A percentile compares a stretch with the other conserved stretches of the same genome.
These are phyloP conservation scores for Idaea biselata DNA, from an alignment of 2,888 invertebrate species.

Conservation along the genomic window DNA sequence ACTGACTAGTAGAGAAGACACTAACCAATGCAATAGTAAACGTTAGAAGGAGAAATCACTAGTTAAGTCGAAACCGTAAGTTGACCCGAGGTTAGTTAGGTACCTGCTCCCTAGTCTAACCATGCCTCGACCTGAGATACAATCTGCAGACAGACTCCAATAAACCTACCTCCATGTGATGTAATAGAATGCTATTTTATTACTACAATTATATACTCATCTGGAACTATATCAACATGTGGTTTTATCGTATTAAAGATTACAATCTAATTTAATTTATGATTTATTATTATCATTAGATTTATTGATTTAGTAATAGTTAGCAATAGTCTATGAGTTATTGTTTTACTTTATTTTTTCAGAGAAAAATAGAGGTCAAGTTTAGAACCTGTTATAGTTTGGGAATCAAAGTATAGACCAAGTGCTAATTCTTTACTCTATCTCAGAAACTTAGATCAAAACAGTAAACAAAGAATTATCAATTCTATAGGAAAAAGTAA, in stretches of 20 bases:
- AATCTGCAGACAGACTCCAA: constrained; percentile 15
- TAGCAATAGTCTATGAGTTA: too few species aligned
- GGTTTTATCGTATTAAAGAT: neutral
- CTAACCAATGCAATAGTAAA: constrained; percentile 16
- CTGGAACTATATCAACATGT: neutral
- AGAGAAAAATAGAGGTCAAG: too few species aligned
- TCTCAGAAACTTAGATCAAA: too few species aligned
- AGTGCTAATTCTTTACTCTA: too few species aligned
- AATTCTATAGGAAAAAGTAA: too few species aligned
- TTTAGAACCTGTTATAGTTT: too few species aligned
- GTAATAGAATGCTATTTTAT: neutral
- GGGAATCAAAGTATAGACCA: too few species aligned
- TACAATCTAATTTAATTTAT: neutral
- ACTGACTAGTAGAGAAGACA: constrained; percentile 7
- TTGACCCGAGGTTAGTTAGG: constrained; percentile 30
- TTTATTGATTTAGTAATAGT: too few species aligned
- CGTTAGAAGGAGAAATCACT: constrained; percentile 35
- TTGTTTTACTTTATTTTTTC: too few species aligned
- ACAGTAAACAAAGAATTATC: too few species aligned
- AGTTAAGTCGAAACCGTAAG: constrained; percentile 33
- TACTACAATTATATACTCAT: neutral
- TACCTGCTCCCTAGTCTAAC: constrained; percentile 21
- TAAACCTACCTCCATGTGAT: neutral
- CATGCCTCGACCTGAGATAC: constrained; percentile 24
- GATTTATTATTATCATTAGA: neutral